These are phyloP conservation scores for Melanargia galathea DNA, from an alignment of 2,888 invertebrate genomes.

Conservation along the genomic window DNA sequence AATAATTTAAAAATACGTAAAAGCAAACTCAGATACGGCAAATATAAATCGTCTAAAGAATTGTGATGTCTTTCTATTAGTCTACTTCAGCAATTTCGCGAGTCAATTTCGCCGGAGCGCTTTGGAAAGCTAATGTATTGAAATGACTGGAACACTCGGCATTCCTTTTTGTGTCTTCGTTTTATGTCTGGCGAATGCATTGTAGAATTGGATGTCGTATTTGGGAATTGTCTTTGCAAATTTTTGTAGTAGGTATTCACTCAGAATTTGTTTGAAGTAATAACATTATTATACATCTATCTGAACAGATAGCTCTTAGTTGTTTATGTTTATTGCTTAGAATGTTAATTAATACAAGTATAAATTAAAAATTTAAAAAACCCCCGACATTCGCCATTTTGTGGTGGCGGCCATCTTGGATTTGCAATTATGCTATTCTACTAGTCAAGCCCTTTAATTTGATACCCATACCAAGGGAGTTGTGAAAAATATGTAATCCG, in stretches of 20 bases:
- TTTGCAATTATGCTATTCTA: too few relatives aligned
- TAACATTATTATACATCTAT: neutral
- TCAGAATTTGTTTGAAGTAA: slow-evolving; percentile 2
- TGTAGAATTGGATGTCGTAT: slow-evolving; percentile 29
- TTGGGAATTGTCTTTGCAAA: slow-evolving; percentile 21
- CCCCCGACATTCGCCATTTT: too few relatives aligned
- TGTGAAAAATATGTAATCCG: too few relatives aligned
- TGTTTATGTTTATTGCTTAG: too few relatives aligned
- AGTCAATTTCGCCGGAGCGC: slow-evolving; percentile 35
- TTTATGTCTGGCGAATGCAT: slow-evolving; percentile 34
- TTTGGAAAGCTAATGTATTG: slow-evolving; percentile 38
- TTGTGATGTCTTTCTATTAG: slow-evolving; percentile 39
- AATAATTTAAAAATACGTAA: neutral
- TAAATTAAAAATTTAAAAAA: too few relatives aligned
- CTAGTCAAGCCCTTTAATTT: too few relatives aligned
- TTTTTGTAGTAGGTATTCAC: slow-evolving; percentile 3
- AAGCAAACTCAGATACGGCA: slow-evolving; percentile 5
- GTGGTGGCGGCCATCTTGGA: too few relatives aligned
- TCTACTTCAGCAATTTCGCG: slow-evolving; percentile 34
- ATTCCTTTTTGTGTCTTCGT: slow-evolving; percentile 30
- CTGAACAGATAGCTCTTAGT: too few relatives aligned
- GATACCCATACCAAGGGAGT: too few relatives aligned
- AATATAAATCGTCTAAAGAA: slow-evolving; percentile 13
- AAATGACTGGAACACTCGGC: slow-evolving; percentile 36
- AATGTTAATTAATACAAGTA: too few relatives aligned